Conservation (phyloP, 2,888 invertebrate genomes). For the Acanthoscelides obtectus region DNA sequence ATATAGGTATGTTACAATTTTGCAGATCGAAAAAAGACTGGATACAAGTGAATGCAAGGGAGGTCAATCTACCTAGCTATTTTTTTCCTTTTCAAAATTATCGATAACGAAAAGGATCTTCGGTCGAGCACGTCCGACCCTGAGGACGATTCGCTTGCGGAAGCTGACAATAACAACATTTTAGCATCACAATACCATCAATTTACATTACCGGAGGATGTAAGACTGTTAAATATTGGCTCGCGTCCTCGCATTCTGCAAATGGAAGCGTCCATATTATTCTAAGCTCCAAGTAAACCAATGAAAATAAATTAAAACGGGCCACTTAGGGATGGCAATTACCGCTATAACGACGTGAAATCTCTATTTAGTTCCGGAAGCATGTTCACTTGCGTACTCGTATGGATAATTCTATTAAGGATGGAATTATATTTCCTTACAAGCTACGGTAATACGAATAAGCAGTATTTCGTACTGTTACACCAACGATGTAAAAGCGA, state of each 20-base stretch:
- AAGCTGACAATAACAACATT: not conserved
- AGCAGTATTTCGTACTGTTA: no score
- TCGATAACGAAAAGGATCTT: not conserved
- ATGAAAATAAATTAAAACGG: not conserved
- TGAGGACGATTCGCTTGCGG: not conserved
- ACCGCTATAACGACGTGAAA: not conserved
- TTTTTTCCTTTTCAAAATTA: no score
- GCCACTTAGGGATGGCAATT: not conserved
- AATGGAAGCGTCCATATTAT: not conserved
- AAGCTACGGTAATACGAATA: no score
- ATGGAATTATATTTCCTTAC: no score
- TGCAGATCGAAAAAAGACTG: no score
- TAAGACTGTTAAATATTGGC: not conserved
- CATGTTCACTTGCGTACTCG: not conserved
- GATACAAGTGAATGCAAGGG: no score
- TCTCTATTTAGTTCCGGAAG: not conserved
- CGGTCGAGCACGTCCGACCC: not conserved
- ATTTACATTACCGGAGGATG: not conserved
- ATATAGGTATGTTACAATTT: no score
- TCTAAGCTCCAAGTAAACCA: not conserved
- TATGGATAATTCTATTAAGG: not conserved
- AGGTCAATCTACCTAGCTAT: no score
- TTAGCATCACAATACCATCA: not conserved
- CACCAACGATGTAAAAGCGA: no score
- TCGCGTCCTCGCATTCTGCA: not conserved